Base-by-base conservation (phyloP, 2,797 vertebrate genomes). In the Silurus aristotelis region DNA sequence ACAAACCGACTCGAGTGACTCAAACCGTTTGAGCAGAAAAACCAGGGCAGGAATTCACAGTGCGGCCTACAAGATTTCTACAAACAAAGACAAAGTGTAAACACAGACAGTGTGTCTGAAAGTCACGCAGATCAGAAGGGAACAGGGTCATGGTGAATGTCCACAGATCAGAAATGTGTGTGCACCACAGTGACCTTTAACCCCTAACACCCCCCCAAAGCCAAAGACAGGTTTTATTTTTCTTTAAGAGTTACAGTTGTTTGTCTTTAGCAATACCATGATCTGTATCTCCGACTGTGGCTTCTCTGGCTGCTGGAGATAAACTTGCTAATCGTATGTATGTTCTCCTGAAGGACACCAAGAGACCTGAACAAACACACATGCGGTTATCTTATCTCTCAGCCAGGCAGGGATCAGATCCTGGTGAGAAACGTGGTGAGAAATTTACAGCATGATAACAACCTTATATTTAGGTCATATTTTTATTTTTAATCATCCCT, bases 271-370 rank as follows among this genome's bases (percentile, higher is more conserved):
- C 31, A 38, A 38, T 38, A 38, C 31, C 31, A 38, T 38, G 31
- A 38, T 3, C 31, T 38, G 31, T 38, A 38, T 38, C 31, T 38
- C 31, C 31, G 31, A 3, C 81, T 71, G 20, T 80, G 70, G 79
- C 43, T 77, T 67, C 1, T 31, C 25, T 61, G 27, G 48, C 72
- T 77, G 12, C 63, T 83, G 5, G 63, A 71, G 60, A 61, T 43
- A 48, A 52, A 7, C 20, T 31, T 0, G 0, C 22, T 10, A 63
- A 63, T 31, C 67, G 38, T 19, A 31, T n/a, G 17, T 55, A 60
- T 13, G 7, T 81, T 84, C 83, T 78, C 84, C 66, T 73, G 56
- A 78, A 87, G n/a, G 80, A 90, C 78, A 83, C 63, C 60, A 58
- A 85, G 70, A 61, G 52, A 84, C 46, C 63, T 20, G 10, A 0